Evolutionary conservation across 2,113 vertebrate species (phyloP), one percentile per base, ranked within the genome.

Genomic region (Xenopus laevis): DNA sequence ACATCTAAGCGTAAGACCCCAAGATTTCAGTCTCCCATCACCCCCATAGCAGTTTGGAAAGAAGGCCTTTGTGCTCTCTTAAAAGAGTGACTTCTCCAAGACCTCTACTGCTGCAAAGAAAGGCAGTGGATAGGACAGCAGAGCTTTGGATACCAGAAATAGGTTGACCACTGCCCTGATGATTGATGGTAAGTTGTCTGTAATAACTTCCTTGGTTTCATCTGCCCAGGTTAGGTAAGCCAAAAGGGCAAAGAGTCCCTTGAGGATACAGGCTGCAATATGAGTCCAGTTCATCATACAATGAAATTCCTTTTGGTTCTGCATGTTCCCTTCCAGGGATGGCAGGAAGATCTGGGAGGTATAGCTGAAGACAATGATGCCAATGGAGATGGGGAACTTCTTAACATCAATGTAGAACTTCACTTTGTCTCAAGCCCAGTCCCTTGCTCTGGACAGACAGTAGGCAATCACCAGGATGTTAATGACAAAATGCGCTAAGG

Each of bases 251-350:
- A 94, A 94, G 33, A 79, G 52, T 0, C 87, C 91, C 83, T 95
- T 96, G 78, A 98, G 94, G 83, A 98, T 95, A 83, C 97, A 99
- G 82, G 97, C 97, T 45, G 95, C 93, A 78, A 99, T 98, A 84
- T 99, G 97, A 67, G 97, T 98, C 97, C 97, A 99, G 87, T 99
- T 97, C 97, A 99, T 98, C 97, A 99, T 98, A 87, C 96, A 97
- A 60, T 96, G 93, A 79, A 99, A 99, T 86, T 99, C 96, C 88
- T 92, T 94, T 65, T 95, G 95, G 77, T 91, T 94, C 60, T 92
- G 86, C 97, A 99, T 99, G 87, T 98, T 98, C 33, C 97, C 97
- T 87, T 99, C 97, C 83, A 99, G 85, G 4, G 96, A 98, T 30
- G 97, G 97, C 87, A 99, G 87, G 89, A 99, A 99, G 82, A 99